Evolutionary conservation across 2,113 vertebrate genomes (phyloP).

Genomic region (Dasypus novemcinctus): DNA sequence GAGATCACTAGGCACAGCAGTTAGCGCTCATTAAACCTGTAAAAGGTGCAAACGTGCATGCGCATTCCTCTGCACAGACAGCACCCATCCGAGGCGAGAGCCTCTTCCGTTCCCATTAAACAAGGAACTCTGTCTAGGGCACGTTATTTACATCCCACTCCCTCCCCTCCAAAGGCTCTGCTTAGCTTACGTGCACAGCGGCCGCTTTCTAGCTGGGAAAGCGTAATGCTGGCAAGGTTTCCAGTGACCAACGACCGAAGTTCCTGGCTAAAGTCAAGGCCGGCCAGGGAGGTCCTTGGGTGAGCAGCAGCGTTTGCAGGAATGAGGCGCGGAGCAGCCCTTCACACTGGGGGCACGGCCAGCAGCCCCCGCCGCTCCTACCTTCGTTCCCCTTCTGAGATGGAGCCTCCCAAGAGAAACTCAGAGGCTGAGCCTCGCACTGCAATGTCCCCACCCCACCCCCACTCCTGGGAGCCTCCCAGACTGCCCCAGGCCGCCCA

Average conservation of each 20-base stretch:
- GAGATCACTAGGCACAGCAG: not conserved
- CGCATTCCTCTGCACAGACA: too few species aligned
- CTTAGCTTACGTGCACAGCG: not conserved
- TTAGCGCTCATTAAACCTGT: not conserved
- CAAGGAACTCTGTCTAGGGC: not conserved
- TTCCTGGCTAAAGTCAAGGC: not conserved
- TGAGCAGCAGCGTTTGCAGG: not conserved
- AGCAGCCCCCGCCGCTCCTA: too few species aligned
- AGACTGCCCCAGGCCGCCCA: not conserved
- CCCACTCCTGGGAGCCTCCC: not conserved
- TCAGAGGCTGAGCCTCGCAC: too few species aligned
- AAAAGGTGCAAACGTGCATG: not conserved
- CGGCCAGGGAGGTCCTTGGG: not conserved
- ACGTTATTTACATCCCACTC: not conserved
- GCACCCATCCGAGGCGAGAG: not conserved
- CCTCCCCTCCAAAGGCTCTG: not conserved
- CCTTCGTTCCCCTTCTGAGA: too few species aligned
- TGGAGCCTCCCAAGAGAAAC: not conserved
- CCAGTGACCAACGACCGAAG: not conserved
- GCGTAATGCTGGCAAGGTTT: rapidly evolving
- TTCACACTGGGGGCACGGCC: too few species aligned
- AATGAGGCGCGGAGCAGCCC: rapidly evolving
- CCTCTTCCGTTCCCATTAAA: not conserved
- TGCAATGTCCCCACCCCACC: not conserved
- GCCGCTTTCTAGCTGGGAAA: not conserved